These are phyloP conservation scores for Nyctereutes procyonoides DNA, from an alignment of 2,113 vertebrate genomes.

Conservation along the genomic window DNA sequence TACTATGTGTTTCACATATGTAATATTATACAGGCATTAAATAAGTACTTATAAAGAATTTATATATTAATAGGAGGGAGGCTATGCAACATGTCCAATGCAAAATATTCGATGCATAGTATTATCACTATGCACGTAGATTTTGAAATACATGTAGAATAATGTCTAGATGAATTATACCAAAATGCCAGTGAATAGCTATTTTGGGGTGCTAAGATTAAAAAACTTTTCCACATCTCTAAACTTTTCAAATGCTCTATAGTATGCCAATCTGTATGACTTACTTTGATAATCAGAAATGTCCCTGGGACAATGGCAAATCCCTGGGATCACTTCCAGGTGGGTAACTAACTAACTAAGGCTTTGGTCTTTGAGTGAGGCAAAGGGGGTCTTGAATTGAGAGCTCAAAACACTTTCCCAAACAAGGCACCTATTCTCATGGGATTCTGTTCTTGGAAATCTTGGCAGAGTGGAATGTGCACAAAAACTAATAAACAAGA, in stretches of 20 bases:
- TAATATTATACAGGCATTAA: neutral
- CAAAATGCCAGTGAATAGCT: slow-evolving; percentile 11
- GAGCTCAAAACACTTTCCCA: neutral
- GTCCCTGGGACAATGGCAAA: neutral
- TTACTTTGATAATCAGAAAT: neutral
- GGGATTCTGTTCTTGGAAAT: neutral
- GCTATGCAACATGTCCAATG: neutral
- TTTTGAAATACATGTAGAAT: neutral
- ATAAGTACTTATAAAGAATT: neutral
- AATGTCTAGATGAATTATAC: neutral
- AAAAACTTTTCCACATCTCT: neutral
- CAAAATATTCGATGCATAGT: neutral
- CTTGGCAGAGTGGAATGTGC: neutral
- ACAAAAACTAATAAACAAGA: slow-evolving; percentile 7
- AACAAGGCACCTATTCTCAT: neutral
- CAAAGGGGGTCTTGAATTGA: neutral
- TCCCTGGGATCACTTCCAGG: neutral
- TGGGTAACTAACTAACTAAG: neutral
- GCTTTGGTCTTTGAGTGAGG: neutral
- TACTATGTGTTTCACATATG: neutral
- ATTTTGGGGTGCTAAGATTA: neutral
- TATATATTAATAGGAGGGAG: neutral
- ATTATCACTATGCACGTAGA: neutral
- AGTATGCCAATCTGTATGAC: neutral
- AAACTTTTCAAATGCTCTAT: slow-evolving; percentile 10